Conservation (phyloP, 2,797 vertebrate species). For the Okamejei kenojei region DNA sequence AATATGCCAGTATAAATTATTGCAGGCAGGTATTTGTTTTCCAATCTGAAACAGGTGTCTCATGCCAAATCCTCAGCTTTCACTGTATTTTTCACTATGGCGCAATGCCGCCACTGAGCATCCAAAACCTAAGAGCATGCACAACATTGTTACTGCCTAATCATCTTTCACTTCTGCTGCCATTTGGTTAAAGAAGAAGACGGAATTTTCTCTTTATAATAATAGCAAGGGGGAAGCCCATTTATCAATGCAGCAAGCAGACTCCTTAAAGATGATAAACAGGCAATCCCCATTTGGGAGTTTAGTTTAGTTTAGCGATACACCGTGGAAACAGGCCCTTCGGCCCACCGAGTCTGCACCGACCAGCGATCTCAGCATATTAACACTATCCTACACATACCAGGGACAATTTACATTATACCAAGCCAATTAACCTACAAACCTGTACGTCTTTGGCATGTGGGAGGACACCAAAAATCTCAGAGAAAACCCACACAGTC, state of each 20-base stretch:
- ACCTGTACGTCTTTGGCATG: no score
- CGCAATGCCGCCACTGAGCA: neutral
- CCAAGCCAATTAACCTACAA: no score
- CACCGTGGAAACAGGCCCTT: no score
- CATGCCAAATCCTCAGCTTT: constrained; percentile 1
- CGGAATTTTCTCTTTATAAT: neutral
- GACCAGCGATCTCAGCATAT: no score
- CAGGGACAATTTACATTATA: no score
- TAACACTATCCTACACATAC: no score
- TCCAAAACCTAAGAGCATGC: neutral
- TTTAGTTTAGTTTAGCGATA: neutral
- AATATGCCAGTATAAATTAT: neutral
- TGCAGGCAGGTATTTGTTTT: neutral
- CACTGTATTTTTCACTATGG: constrained; percentile 10
- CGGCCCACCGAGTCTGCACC: no score
- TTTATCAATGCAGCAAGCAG: neutral
- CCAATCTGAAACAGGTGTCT: neutral
- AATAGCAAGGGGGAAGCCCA: neutral
- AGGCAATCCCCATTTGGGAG: neutral
- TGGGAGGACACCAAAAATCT: no score
- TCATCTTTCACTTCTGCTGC: constrained; percentile 11
- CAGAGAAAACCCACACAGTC: no score
- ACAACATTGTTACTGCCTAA: neutral
- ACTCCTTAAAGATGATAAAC: constrained; percentile 12
- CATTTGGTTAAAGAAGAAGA: neutral